These are phyloP conservation scores for Epinotia ramella DNA, from an alignment of 2,888 invertebrate species.

Conservation along the genomic window DNA sequence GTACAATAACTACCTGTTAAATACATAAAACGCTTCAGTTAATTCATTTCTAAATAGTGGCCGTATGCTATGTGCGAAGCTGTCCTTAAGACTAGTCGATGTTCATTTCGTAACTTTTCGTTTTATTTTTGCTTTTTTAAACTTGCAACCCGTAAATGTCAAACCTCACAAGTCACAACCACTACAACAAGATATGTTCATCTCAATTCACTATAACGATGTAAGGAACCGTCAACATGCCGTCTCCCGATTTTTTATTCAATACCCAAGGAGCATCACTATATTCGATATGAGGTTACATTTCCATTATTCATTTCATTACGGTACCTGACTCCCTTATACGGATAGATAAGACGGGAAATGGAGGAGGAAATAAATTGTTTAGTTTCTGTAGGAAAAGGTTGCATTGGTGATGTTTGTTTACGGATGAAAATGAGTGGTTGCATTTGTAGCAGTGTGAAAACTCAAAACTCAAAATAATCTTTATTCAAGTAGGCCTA, in stretches of 20 bases:
- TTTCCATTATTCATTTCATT: constrained; percentile 73
- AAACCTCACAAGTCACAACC: not conserved
- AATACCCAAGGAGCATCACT: constrained; percentile 56
- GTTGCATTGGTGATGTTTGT: not conserved
- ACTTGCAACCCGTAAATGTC: no score
- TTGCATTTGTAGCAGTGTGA: not conserved
- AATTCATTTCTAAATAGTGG: no score
- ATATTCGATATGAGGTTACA: constrained; percentile 66
- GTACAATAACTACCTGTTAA: no score
- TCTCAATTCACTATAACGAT: constrained; percentile 6
- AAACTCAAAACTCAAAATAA: no score
- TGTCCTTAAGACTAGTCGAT: no score
- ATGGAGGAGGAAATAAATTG: constrained; percentile 38
- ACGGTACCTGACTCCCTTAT: constrained; percentile 47
- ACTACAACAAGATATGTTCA: not conserved
- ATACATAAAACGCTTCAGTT: no score
- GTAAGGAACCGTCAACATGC: constrained; percentile 11
- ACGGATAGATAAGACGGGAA: constrained; percentile 29
- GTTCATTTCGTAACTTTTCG: no score
- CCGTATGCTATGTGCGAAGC: no score
- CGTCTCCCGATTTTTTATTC: constrained; percentile 50
- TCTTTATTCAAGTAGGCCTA: no score
- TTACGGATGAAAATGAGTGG: not conserved
- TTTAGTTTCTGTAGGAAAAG: constrained; percentile 22
- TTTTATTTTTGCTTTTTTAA: no score